These are phyloP conservation scores for Dicycla oo DNA, from an alignment of 2,888 invertebrate species.

Conservation along the genomic window DNA sequence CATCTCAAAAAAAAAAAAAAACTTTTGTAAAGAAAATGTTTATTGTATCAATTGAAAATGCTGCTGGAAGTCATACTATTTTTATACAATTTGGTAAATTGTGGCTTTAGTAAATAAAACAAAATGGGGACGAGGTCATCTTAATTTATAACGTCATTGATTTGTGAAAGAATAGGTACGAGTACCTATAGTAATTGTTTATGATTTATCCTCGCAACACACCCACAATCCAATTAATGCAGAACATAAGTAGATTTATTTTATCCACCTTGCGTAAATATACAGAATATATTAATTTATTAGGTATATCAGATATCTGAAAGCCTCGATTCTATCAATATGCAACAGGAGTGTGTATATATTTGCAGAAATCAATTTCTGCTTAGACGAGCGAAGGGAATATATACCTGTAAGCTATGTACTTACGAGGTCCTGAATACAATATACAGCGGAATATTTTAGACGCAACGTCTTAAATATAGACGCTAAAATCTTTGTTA, in stretches of 20 bases:
- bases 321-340: not conserved
- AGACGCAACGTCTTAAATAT: not conserved
- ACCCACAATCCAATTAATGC: not conserved
- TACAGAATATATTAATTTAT: not conserved
- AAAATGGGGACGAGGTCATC: not conserved
- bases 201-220: not conserved
- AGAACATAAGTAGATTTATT: not conserved
- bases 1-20: too few relatives aligned
- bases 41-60: too few relatives aligned
- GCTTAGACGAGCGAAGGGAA: not conserved
- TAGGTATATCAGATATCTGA: not conserved
- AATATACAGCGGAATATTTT: not conserved
- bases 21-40: too few relatives aligned
- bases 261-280: not conserved
- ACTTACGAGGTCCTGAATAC: not conserved
- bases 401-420: not conserved
- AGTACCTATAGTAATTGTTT: not conserved
- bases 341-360: slow-evolving; percentile 1
- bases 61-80: too few relatives aligned
- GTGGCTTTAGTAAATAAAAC: not conserved
- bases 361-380: slow-evolving; percentile 1
- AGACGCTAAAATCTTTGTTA: not conserved
- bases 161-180: too few relatives aligned
- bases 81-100: too few relatives aligned
- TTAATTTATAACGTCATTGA: not conserved